These are phyloP conservation scores for Psittacara wagleri DNA, from an alignment of 2,113 vertebrate species.

Conservation along the genomic window DNA sequence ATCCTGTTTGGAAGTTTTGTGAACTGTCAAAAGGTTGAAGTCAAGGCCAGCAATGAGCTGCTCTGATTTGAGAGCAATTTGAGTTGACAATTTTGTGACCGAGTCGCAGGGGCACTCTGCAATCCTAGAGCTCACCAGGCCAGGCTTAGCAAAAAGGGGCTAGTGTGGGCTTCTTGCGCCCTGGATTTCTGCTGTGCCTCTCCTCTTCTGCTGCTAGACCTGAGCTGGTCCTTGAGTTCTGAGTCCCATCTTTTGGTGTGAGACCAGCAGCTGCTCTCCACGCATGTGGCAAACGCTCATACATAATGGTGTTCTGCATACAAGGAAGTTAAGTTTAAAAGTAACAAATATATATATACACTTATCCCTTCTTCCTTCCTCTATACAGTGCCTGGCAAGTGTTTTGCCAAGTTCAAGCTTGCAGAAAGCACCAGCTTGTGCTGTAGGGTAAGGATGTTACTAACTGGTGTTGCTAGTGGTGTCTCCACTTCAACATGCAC, in stretches of 20 bases:
- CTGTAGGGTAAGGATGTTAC: background rate
- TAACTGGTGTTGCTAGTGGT: background rate
- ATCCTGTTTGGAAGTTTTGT: background rate
- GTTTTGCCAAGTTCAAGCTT: background rate
- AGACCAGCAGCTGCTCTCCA: background rate
- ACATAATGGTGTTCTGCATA: fast-evolving
- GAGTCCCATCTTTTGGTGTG: background rate
- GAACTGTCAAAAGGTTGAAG: background rate
- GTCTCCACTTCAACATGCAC: fast-evolving
- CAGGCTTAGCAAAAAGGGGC: background rate
- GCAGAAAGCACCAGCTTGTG: background rate
- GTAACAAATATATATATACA: background rate
- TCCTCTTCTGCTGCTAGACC: background rate
- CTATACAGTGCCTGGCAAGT: background rate
- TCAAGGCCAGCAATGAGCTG: background rate
- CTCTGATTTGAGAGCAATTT: background rate
- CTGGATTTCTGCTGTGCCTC: background rate
- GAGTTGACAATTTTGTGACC: background rate
- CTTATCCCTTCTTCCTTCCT: fast-evolving
- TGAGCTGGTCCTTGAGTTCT: background rate
- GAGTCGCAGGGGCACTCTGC: fast-evolving
- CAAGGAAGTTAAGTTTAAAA: background rate
- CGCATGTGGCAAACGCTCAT: no score
- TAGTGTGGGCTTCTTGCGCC: background rate
- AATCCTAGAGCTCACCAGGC: background rate